Evolutionary conservation across 64 coral and sea anemone genomes (phyloP).

Genomic region (Astreopora myriophthalma): DNA sequence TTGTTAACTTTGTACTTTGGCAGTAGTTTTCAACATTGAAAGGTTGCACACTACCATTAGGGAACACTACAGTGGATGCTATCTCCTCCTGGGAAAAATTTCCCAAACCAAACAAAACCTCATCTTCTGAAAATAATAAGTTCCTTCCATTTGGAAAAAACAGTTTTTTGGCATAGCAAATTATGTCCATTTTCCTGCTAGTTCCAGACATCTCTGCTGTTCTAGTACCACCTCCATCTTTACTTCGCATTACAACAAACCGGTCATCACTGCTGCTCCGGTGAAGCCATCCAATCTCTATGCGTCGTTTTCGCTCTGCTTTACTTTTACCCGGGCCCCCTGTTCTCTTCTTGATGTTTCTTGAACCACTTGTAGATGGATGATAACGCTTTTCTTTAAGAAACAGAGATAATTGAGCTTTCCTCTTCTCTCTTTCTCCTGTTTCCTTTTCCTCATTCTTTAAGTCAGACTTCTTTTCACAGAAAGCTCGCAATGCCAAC

Average conservation of each 20-base stretch:
- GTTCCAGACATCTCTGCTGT: not conserved
- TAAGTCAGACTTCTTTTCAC: not conserved
- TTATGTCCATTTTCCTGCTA: constrained; percentile 5
- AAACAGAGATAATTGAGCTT: constrained; percentile 1
- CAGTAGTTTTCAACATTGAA: constrained; percentile 24
- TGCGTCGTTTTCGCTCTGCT: not conserved
- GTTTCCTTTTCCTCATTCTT: not conserved
- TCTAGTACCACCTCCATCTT: constrained; percentile 5
- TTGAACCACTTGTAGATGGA: not conserved
- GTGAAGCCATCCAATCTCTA: constrained; percentile 28
- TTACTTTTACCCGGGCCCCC: constrained; percentile 5
- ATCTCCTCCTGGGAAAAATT: constrained; percentile 24
- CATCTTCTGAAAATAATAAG: not conserved
- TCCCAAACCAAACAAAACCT: constrained; percentile 1
- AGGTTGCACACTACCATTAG: not conserved
- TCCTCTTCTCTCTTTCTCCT: no score
- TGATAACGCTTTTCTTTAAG: constrained; percentile 27
- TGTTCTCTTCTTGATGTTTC: constrained; percentile 14
- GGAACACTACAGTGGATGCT: not conserved
- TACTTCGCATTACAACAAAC: not conserved
- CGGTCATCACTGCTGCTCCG: not conserved
- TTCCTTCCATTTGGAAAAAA: not conserved
- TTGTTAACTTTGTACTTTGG: no score
- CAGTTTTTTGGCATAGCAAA: constrained; percentile 22
- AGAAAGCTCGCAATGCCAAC: constrained; percentile 5